These are phyloP conservation scores for Amiota minor DNA, from an alignment of 2,888 invertebrate species.

Conservation along the genomic window DNA sequence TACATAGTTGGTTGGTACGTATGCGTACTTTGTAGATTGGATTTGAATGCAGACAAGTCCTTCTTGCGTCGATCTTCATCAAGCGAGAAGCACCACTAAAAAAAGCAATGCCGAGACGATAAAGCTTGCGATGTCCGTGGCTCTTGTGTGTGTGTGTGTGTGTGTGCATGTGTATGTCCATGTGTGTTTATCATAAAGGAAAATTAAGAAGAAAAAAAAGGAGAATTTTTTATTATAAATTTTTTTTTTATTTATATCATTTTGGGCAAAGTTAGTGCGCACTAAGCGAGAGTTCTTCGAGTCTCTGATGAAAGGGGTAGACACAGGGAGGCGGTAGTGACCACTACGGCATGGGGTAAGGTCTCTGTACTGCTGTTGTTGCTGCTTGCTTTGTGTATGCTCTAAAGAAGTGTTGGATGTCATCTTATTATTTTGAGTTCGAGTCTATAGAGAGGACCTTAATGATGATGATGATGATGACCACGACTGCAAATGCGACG, in stretches of 20 bases:
- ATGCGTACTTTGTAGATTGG: conserved; percentile 29
- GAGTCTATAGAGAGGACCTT: conserved; percentile 35
- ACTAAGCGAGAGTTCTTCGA: conserved; percentile 18
- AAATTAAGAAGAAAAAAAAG: conserved; percentile 58
- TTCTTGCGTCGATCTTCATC: conserved; percentile 55
- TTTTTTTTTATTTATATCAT: conserved; percentile 51
- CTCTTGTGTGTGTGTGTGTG: conserved; percentile 23
- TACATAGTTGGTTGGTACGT: background rate
- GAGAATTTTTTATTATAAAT: conserved; percentile 12
- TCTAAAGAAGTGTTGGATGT: conserved; percentile 74
- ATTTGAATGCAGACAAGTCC: conserved; percentile 68
- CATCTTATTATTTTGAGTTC: conserved; percentile 71
- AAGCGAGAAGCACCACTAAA: conserved; percentile 4
- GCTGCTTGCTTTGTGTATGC: conserved; percentile 40
- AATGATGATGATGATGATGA: conserved; percentile 55
- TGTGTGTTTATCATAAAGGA: conserved; percentile 52
- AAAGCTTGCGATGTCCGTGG: background rate
- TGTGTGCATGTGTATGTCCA: conserved; percentile 29
- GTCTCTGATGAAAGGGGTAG: conserved; percentile 25
- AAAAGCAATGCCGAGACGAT: conserved; percentile 2
- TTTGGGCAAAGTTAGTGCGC: conserved; percentile 49
- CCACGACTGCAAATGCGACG: conserved; percentile 43
- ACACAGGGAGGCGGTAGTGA: conserved; percentile 10
- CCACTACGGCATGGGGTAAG: conserved; percentile 52
- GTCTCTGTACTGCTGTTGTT: conserved; percentile 26